Base-by-base conservation (phyloP, 2,797 vertebrate genomes). In the Brachymystax lenok region DNA sequence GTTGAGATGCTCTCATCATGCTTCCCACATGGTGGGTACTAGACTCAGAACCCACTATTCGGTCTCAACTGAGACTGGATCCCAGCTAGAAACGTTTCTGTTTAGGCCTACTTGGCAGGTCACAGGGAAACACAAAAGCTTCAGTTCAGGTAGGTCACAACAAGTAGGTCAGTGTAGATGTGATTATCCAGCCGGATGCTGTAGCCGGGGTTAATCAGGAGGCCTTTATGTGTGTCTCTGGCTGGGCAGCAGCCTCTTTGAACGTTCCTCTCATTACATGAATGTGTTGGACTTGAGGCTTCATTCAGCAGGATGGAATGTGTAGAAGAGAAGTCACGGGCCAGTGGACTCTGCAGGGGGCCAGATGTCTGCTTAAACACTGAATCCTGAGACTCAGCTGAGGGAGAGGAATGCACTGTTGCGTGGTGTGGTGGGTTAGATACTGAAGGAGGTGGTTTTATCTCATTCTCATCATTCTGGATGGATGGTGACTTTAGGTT, bases 291-390 rank as follows among this genome's bases (percentile, higher is more conserved):
- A 90, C 80, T 82, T 78, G 78, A 80, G 84, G 73, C 79, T 87
- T 87, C 81, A 88, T 89, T 88, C 90, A 82, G 84, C 85, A 82
- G 85, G 78, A 86, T 82, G 81, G 77, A 75, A 88, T 85, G 76
- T 74, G 84, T 80, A 46, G 40, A 46, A 46, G 10, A 71, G 84
- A 84, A 80, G 86, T 86, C 87, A 83, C 6, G 82, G 77, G 76
- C 86, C 85, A 80, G 54, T 59, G 86, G 86, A 82, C 82, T 10
- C 86, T 83, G 83, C 82, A 82, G 86, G 85, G 86, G 88, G 87
- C 87, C 74, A 54, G 86, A 86, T 84, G 88, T 89, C 88, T 89
- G 83, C 85, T 84, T 79, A 69, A 78, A 82, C 2, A 80, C 84
- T 86, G 88, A 88, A 90, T 90, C 82, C 75, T 2, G 46, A 76